Percentiles rank a stretch among this genome's conserved stretches.
Conservation (phyloP, 2,113 vertebrate genomes). For the Bambusicola thoracicus region DNA sequence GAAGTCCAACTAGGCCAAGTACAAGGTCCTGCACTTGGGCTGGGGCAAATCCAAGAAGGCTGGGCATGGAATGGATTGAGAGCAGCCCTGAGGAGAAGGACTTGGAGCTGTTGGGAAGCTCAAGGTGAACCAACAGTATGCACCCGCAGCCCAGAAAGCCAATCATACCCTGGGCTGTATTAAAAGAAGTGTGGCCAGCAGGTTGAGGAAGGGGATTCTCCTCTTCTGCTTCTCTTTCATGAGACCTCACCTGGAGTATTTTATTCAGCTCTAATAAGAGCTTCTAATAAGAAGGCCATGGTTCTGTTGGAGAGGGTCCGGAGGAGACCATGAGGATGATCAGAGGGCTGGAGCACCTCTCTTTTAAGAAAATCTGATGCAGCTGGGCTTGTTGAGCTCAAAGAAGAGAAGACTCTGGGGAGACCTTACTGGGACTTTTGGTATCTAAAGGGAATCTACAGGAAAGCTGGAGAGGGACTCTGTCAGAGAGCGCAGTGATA, state of each 20-base stretch:
- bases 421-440: not conserved
- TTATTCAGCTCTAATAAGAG: not conserved
- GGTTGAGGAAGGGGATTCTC: not conserved
- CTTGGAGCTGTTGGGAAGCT: not conserved
- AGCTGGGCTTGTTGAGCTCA: not conserved
- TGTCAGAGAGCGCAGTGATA: not conserved
- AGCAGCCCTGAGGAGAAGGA: not conserved
- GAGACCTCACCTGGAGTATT: not conserved
- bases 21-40: not conserved
- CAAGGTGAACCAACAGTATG: not conserved
- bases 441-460: not conserved
- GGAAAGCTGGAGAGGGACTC: not conserved
- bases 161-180: not conserved
- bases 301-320: not conserved
- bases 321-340: not conserved
- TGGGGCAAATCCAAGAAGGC: not conserved
- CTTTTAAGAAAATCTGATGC: not conserved
- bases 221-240: not conserved
- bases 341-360: not conserved
- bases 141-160: not conserved
- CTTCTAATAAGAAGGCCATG: not conserved
- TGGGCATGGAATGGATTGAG: not conserved
- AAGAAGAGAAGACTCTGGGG: not conserved
- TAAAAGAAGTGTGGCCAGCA: not conserved
- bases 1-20: not conserved